Conservation (phyloP, 2,113 vertebrate species). For the Sinocyclocheilus anshuiensis region DNA sequence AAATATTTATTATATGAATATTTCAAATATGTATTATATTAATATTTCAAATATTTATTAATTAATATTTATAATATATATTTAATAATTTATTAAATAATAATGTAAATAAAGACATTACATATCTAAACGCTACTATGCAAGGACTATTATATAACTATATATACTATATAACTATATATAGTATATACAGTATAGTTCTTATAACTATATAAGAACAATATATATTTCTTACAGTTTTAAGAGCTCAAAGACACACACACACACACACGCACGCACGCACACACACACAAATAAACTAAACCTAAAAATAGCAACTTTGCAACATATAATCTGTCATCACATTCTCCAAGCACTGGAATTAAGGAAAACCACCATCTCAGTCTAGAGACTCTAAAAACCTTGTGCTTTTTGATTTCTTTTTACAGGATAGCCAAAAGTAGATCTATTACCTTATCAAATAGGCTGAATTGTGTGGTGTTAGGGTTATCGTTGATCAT, state of each 20-base stretch:
- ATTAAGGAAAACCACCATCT: not conserved
- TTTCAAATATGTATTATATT: not conserved
- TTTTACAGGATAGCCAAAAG: not conserved
- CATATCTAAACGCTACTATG: not conserved
- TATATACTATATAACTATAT: no score
- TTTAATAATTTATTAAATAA: not conserved
- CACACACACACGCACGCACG: no score
- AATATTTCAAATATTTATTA: not conserved
- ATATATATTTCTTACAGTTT: not conserved
- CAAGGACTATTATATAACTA: not conserved
- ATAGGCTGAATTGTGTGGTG: slow-evolving; percentile 16
- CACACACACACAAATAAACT: not conserved
- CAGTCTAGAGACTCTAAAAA: not conserved
- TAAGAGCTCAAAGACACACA: no score
- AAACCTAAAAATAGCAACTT: not conserved
- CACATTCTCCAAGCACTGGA: not conserved
- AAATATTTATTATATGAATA: not conserved
- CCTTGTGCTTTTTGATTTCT: not conserved
- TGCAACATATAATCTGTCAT: not conserved
- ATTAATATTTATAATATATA: not conserved
- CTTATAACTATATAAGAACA: no score
- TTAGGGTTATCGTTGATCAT: slow-evolving; percentile 38
- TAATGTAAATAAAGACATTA: not conserved
- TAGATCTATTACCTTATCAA: slow-evolving; percentile 6
- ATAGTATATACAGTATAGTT: no score